Percentiles rank a stretch among this genome's conserved stretches.
Conservation (phyloP, 1,140 invertebrate species). For the Caerostris extrusa region DNA sequence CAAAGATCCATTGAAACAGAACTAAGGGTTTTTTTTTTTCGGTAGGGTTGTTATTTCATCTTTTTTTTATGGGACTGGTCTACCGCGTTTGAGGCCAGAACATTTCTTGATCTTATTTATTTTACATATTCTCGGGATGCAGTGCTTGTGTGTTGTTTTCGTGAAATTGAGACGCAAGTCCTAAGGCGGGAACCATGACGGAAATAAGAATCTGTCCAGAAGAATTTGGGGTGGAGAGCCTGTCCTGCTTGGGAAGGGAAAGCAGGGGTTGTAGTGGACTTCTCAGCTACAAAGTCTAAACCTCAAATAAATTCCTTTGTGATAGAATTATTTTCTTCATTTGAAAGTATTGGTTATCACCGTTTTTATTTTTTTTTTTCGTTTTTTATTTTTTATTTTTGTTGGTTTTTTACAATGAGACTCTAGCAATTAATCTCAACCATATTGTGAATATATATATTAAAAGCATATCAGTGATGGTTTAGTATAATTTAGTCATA, state of each 20-base stretch:
- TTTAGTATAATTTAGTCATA: no score
- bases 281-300: constrained; percentile 7
- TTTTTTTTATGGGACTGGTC: not conserved
- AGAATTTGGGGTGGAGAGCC: not conserved
- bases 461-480: no score
- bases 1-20: constrained; percentile 14
- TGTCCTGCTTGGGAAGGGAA: not conserved
- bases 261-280: not conserved
- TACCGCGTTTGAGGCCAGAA: not conserved
- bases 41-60: not conserved
- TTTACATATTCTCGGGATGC: constrained; percentile 25
- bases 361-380: not conserved
- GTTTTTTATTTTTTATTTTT: no score
- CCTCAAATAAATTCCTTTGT: not conserved
- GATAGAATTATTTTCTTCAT: constrained; percentile 18
- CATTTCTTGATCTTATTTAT: constrained; percentile 36
- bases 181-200: constrained; percentile 17
- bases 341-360: constrained; percentile 16
- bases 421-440: no score
- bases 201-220: constrained; percentile 19
- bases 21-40: not conserved
- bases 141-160: constrained; percentile 20
- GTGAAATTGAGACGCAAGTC: constrained; percentile 17
- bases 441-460: no score
- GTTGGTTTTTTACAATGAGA: no score